Conservation (phyloP, 2,888 invertebrate genomes). For the Pilophorus perplexus region DNA sequence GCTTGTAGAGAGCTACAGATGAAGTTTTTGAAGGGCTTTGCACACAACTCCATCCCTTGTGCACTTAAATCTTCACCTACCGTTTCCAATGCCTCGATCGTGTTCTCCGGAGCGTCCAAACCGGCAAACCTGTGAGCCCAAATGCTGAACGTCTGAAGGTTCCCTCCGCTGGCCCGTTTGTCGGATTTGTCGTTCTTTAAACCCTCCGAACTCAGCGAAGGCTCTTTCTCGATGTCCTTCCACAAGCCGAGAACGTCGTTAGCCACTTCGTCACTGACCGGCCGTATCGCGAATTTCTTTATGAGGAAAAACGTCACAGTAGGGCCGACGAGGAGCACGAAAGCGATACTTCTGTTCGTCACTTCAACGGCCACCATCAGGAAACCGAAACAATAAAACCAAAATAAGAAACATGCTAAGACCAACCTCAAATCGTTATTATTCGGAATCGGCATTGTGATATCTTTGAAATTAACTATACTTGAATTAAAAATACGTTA, state of each 20-base stretch:
- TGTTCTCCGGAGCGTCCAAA: constrained; percentile 78
- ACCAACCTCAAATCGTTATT: constrained; percentile 22
- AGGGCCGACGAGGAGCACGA: constrained; percentile 37
- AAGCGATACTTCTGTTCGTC: constrained; percentile 34
- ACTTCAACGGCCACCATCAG: constrained; percentile 44
- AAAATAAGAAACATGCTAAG: constrained; percentile 35
- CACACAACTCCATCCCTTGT: too few species aligned
- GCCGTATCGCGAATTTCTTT: constrained; percentile 43
- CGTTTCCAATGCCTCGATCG: constrained; percentile 67
- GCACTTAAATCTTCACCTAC: constrained; percentile 54
- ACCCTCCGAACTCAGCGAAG: too few species aligned
- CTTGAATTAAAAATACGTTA: too few species aligned
- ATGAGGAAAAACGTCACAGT: constrained; percentile 42
- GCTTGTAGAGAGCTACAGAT: too few species aligned
- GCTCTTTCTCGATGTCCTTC: constrained; percentile 2
- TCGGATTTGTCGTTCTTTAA: too few species aligned
- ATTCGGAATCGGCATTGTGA: too few species aligned
- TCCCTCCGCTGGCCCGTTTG: neutral
- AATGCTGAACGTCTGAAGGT: constrained; percentile 25
- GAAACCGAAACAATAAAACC: constrained; percentile 37
- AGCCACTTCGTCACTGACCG: constrained; percentile 10
- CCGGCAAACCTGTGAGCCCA: constrained; percentile 71
- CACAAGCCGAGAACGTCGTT: constrained; percentile 38
- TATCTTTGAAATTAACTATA: too few species aligned
- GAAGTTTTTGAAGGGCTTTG: too few species aligned